Conservation (phyloP, 2,113 vertebrate genomes). For the Atractosteus spatula region DNA sequence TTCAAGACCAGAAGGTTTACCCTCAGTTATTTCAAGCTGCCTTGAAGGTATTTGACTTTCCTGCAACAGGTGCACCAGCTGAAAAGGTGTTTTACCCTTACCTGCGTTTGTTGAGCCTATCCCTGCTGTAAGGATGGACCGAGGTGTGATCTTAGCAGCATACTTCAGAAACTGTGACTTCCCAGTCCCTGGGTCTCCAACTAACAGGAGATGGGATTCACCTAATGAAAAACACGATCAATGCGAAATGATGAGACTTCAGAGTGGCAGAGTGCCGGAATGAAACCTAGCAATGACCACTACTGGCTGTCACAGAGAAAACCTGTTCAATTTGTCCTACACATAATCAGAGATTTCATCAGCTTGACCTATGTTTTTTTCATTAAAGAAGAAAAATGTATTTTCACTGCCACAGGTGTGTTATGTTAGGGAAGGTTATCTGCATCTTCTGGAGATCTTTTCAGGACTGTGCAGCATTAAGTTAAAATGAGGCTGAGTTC, state of each 20-base stretch:
- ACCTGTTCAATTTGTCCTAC: constrained; percentile 42
- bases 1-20: no score
- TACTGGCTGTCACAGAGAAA: constrained; percentile 12
- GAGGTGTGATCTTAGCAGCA: constrained; percentile 88
- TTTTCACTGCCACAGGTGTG: constrained; percentile 25
- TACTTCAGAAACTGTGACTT: constrained; percentile 98
- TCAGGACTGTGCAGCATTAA: no score
- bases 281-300: no score
- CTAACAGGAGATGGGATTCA: constrained; percentile 90
- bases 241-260: not conserved
- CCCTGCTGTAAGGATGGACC: constrained; percentile 91
- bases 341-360: constrained; percentile 19
- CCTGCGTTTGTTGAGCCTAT: constrained; percentile 96
- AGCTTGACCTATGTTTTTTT: not conserved
- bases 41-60: no score
- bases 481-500: no score
- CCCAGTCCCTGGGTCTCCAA: constrained; percentile 93
- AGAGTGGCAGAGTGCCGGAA: no score
- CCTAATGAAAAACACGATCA: constrained; percentile 57
- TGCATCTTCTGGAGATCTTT: not conserved
- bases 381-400: not conserved
- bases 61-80: no score
- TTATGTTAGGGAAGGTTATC: constrained; percentile 16
- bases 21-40: no score
- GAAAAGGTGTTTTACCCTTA: constrained; percentile 29